Percentiles rank a stretch among this genome's conserved stretches.
Conservation (phyloP, 2,797 vertebrate genomes). For the Coluber constrictor region DNA sequence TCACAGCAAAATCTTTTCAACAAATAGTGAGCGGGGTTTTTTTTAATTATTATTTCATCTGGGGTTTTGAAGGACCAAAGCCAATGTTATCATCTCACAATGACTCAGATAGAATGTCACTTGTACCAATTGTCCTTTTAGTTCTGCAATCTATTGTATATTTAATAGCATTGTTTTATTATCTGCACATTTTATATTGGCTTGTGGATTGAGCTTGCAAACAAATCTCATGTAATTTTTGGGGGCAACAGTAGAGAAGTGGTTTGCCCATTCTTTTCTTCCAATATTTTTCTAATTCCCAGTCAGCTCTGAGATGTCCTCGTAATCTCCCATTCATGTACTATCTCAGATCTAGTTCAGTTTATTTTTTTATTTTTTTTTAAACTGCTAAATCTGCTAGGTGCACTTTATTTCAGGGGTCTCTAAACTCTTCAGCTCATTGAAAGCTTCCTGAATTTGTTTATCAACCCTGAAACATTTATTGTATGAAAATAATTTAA, state of each 20-base stretch:
- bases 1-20: background rate
- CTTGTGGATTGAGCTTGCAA: background rate
- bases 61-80: background rate
- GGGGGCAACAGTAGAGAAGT: background rate
- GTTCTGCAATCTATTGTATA: background rate
- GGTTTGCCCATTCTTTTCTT: background rate
- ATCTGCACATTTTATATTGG: background rate
- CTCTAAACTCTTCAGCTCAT: background rate
- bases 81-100: background rate
- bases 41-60: background rate
- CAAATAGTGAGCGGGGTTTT: background rate
- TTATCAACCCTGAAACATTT: background rate
- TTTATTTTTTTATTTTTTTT: background rate
- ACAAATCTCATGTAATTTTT: background rate
- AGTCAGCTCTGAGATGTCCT: background rate
- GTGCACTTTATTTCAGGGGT: background rate
- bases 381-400: background rate
- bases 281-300: background rate
- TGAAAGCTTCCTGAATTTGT: background rate
- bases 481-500: background rate
- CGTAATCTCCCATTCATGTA: background rate
- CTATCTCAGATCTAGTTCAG: background rate
- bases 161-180: background rate
- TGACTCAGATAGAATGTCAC: background rate
- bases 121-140: background rate